Conservation (phyloP, 2,888 invertebrate genomes). For the Parnassius apollo region DNA sequence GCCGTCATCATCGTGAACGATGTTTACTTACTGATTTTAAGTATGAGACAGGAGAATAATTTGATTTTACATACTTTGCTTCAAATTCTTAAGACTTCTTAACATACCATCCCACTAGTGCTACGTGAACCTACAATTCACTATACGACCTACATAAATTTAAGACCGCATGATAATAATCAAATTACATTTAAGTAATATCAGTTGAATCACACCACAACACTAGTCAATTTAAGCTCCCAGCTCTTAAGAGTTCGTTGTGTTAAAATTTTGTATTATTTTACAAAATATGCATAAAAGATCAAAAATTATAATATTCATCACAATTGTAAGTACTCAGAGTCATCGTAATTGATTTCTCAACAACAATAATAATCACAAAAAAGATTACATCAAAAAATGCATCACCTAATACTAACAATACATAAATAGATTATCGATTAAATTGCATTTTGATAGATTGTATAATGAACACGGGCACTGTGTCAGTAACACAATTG, state of each 20-base stretch:
- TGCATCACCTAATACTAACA: slow-evolving; percentile 44
- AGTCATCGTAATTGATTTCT: slow-evolving; percentile 37
- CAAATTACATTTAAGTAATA: slow-evolving; percentile 40
- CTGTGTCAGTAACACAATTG: no score
- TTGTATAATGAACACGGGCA: not conserved
- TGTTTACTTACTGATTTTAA: no score
- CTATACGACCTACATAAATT: slow-evolving; percentile 19
- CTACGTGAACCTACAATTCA: slow-evolving; percentile 24
- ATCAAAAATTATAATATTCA: slow-evolving; percentile 36
- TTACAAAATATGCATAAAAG: slow-evolving; percentile 36
- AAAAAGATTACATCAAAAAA: slow-evolving; percentile 35
- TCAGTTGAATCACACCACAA: slow-evolving; percentile 60
- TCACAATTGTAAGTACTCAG: slow-evolving; percentile 59
- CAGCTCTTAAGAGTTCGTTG: slow-evolving; percentile 23
- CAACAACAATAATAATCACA: slow-evolving; percentile 43
- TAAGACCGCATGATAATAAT: not conserved
- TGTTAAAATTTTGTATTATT: slow-evolving; percentile 15
- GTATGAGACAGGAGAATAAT: no score
- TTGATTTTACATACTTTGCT: no score
- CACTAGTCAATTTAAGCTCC: slow-evolving; percentile 51
- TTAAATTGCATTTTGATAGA: not conserved
- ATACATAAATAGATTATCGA: slow-evolving; percentile 22
- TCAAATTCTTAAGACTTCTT: no score
- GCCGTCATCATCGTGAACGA: no score
- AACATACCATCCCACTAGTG: not conserved